Evolutionary conservation across 2,113 vertebrate species (phyloP), one percentile per base, ranked within the genome.

Genomic region (Sclerurus mexicanus): DNA sequence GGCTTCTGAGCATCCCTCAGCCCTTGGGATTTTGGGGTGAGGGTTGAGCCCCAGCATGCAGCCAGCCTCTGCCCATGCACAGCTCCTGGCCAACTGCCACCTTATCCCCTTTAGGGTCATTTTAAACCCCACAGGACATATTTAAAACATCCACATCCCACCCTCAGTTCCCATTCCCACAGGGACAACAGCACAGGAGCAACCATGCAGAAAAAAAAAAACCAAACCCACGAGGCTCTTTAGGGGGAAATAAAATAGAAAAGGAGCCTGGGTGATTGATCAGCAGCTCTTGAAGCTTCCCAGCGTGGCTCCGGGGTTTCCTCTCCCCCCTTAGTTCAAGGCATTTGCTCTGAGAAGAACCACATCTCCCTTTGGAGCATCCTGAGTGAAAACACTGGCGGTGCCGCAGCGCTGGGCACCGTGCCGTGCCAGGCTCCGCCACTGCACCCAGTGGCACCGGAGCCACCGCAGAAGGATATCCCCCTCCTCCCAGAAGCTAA

Each of bases 401-500:
- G 60, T 71, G 66, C 69, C 8, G 7, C 78, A 71, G 96, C 85
- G 35, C 18, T 0, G 14, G 40, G 77, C 59, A 2, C 85, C 0
- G 44, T 0, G n/a, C 74, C 2, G 12, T 83, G 86, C 93, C 91
- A 92, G 55, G 80, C 86, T 67, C 69, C 0, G 0, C 16, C 11
- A 6, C 47, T 30, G 77, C 59, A 39, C 80, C 63, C 64, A 39
- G 55, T 25, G 13, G 66, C 85, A 89, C 67, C 17, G 0, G 50
- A 39, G 50, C 15, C 82, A 52, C 83, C 2, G 5, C 91, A 72
- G 62, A 50, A 76, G 19, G 79, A 73, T 80, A 75, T 23, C 40
- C 66, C 56, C 81, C 85, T n/a, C 17, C 44, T 68, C 72, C 42
- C 50, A 76, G 40, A 84, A 92, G 95, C 96, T 96, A 96, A 96